Evolutionary conservation across 1,140 invertebrate genomes (phyloP), one percentile per base, ranked within the genome.

Genomic region (Pseudomyrmex cubaensis): DNA sequence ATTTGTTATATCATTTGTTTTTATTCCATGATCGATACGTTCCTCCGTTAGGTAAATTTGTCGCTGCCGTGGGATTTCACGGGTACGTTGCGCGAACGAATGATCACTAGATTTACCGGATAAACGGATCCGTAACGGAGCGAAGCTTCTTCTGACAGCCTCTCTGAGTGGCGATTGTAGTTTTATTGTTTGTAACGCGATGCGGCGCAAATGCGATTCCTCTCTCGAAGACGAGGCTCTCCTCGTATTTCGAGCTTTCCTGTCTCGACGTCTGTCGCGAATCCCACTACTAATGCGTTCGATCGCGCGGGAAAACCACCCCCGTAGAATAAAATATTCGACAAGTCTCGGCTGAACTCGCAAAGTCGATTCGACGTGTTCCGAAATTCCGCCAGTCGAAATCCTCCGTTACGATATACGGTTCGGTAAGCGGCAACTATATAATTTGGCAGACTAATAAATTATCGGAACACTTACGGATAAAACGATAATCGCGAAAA

Each of bases 111-210:
- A 80, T 80, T 80, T 70, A n/a, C 12, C 54, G 54, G 66, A 70
- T 80, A 80, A 80, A 80, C 76, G 64, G 54, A 78, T 57, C 52
- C 52, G 75, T 67, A 77, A 48, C 50, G 64, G 76, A 70, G 54
- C 20, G 46, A 48, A 61, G 66, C 15, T 69, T 70, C 66, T 22
- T 2, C 52, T 25, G 64, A 78, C 76, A 70, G 64, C n/a, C 9
- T 44, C 44, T 77, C 20, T 13, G 54, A 59, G 54, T 50, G 52
- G 54, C 44, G 54, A 80, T 61, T 70, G 54, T 80, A 80, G 76
- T 70, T 80, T 80, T 70, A 80, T 80, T 57, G 75, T 59, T 56
- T n/a, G 35, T 52, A 52, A 12, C 25, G 44, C 7, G 70, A 13
- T 2, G 62, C 15, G 13, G 35, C 61, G 57, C 13, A 13, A n/a